phyloP scores from a whole-genome alignment of 2,888 invertebrate species.

The Drosophila paramelanica region DNA sequence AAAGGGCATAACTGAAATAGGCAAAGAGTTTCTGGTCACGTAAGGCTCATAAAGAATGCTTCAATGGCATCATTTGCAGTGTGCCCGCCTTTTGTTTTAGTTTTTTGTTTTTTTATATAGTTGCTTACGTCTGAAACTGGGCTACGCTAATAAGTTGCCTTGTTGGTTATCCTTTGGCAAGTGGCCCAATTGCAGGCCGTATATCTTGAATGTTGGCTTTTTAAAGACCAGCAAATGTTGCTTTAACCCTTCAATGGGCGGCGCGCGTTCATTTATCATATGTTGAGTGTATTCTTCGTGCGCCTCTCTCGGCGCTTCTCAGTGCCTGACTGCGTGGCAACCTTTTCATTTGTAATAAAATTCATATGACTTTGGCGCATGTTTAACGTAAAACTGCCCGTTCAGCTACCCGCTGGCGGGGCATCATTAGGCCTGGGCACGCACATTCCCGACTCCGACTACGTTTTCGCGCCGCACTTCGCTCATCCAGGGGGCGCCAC shows the following conservation, averaged over 20 bases:
- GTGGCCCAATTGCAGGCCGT: slow-evolving; percentile 56
- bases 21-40: slow-evolving; percentile 78
- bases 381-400: slow-evolving; percentile 63
- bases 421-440: slow-evolving; percentile 76
- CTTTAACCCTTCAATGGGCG: slow-evolving; percentile 60
- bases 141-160: slow-evolving; percentile 70
- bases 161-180: slow-evolving; percentile 48
- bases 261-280: slow-evolving; percentile 63
- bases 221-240: slow-evolving; percentile 42
- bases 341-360: slow-evolving; percentile 79
- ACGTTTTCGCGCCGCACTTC: slow-evolving; percentile 1
- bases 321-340: slow-evolving; percentile 37
- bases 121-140: slow-evolving; percentile 44
- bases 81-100: slow-evolving; percentile 50
- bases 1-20: slow-evolving; percentile 39
- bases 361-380: slow-evolving; percentile 79
- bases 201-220: slow-evolving; percentile 61
- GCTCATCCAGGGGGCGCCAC: slow-evolving; percentile 46
- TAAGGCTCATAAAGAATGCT: slow-evolving; percentile 73
- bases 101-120: neutral
- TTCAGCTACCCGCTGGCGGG: slow-evolving; percentile 8
- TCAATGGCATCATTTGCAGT: slow-evolving; percentile 75
- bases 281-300: slow-evolving; percentile 35
- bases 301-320: slow-evolving; percentile 21
- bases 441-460: slow-evolving; percentile 54